Conservation (phyloP, 2,113 vertebrate genomes). For the Phrynosoma blainvillii region DNA sequence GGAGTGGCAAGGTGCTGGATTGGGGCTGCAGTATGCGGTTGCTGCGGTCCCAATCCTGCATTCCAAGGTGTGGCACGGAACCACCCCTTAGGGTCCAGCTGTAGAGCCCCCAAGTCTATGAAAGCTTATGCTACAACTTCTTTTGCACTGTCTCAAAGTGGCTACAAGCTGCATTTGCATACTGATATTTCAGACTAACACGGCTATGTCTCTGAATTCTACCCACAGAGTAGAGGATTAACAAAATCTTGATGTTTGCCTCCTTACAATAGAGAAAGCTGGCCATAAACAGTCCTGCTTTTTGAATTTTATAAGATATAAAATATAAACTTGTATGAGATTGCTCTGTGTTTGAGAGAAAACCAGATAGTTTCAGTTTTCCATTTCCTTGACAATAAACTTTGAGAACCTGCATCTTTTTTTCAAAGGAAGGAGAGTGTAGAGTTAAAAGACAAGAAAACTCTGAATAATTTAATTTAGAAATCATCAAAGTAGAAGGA, state of each 20-base stretch:
- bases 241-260: background rate
- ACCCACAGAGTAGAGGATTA: background rate
- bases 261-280: background rate
- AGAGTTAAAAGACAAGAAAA: constrained; percentile 17
- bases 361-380: constrained; percentile 6
- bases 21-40: no score
- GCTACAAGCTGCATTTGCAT: no score
- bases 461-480: constrained; percentile 40
- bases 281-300: background rate
- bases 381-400: constrained; percentile 15
- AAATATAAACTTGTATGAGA: background rate
- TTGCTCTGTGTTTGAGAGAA: constrained; percentile 2
- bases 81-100: no score
- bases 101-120: no score
- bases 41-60: no score
- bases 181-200: no score
- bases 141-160: no score
- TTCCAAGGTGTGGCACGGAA: no score
- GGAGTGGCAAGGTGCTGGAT: no score
- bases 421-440: background rate
- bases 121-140: no score
- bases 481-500: constrained; percentile 29
- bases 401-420: background rate
- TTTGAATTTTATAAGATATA: background rate
- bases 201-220: no score